Evolutionary conservation across 2,888 invertebrate genomes (phyloP).

Genomic region (Rapana venosa): DNA sequence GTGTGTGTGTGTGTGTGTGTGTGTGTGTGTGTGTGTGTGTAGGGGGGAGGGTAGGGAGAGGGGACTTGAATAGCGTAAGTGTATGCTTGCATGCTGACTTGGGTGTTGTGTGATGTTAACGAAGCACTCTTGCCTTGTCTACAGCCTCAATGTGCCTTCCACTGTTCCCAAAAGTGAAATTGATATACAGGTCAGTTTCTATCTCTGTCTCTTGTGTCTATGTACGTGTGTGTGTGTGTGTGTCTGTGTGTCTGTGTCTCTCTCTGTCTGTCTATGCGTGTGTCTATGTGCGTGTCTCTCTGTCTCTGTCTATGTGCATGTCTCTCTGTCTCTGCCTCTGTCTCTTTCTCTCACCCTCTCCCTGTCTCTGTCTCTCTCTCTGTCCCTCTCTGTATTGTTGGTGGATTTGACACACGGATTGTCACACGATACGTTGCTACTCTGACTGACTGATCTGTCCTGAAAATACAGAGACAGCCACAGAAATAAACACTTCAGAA

Average conservation of each 20-base stretch:
- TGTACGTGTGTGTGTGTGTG: neutral
- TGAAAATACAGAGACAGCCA: too few relatives aligned
- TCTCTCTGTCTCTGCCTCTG: neutral
- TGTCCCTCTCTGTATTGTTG: too few relatives aligned
- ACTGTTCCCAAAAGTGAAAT: too few relatives aligned
- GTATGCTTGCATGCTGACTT: too few relatives aligned
- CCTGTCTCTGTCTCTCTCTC: neutral
- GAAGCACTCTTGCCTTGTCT: too few relatives aligned
- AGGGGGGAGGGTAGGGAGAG: neutral
- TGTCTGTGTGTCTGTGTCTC: neutral
- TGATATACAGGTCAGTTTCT: neutral
- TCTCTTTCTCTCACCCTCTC: neutral
- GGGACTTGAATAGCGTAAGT: too few relatives aligned
- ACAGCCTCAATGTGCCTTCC: too few relatives aligned
- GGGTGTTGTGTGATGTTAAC: too few relatives aligned
- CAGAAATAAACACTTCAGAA: too few relatives aligned
- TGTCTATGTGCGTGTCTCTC: neutral
- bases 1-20: neutral
- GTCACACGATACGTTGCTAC: too few relatives aligned
- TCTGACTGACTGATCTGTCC: too few relatives aligned
- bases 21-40: neutral
- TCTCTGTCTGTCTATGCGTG: neutral
- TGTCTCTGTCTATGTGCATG: neutral
- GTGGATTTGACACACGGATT: too few relatives aligned
- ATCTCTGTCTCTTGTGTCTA: neutral